Base-by-base conservation (phyloP, 1,140 invertebrate species). In the Hermatobates lingyangjiaoensis region DNA sequence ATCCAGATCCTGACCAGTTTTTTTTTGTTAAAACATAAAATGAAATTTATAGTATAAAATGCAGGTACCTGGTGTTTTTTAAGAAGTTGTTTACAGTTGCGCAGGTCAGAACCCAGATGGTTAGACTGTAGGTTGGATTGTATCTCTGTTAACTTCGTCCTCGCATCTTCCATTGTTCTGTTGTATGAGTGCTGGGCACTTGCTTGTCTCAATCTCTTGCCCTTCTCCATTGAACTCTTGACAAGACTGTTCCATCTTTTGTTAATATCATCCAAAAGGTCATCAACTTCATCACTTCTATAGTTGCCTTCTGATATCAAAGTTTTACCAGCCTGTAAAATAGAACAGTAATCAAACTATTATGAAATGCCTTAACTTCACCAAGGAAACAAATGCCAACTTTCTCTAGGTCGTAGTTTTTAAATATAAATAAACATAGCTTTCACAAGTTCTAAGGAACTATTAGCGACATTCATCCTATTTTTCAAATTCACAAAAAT, bases 1-100 rank as follows among this genome's bases (percentile, higher is more conserved):
- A n/a, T n/a, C n/a, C n/a, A n/a, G n/a, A n/a, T n/a, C n/a, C n/a
- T n/a, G n/a, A 10, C 30, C 30, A 38, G 10, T 38, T 38, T n/a
- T 3, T 24, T 3, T 24, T 46, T 46, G 15, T 25, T 7, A 24
- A 26, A 44, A 51, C 23, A 24, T 10, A 26, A n/a, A 27, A 21
- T 40, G 21, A 24, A n/a, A 38, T 14, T 25, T 30, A 52, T 25
- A 24, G 28, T 26, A 39, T 52, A n/a, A 45, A 20, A 21, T n/a
- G n/a, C n/a, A n/a, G n/a, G 25, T 51, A 71, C 71, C 64, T 84
- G 79, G 61, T 93, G 87, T 61, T 89, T 86, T 54, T 89, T 87
- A 21, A 94, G 67, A 20, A 91, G 66, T 58, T 90, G 77, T 61
- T 91, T 88, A 62, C 90, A 93, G 59, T 83, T 86, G 48, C 89